Percentiles rank a stretch among this genome's conserved stretches.
Evolutionary conservation across 1,140 invertebrate genomes (phyloP).

Genomic region (Potamilus streckersoni): DNA sequence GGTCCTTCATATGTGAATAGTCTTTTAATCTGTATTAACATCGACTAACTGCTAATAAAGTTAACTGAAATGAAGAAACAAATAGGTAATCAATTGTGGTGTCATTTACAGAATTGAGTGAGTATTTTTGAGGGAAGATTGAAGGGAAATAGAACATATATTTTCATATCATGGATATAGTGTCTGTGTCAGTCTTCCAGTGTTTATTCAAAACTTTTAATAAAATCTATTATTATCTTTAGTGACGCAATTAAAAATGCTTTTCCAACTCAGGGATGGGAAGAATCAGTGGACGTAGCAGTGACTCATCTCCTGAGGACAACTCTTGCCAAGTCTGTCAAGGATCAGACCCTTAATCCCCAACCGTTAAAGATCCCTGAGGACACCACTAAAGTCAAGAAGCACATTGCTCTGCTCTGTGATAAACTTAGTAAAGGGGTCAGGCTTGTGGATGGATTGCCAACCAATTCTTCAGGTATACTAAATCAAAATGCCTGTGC

Average conservation of each 20-base stretch:
- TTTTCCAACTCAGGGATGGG: constrained; percentile 70
- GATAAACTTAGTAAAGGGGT: constrained; percentile 70
- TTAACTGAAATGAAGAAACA: too few species aligned
- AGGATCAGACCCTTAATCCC: constrained; percentile 65
- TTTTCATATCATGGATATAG: neutral
- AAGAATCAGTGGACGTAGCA: constrained; percentile 72
- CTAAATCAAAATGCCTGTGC: too few species aligned
- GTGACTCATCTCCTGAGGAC: constrained; percentile 72
- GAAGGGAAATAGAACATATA: too few species aligned
- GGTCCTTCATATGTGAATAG: too few species aligned
- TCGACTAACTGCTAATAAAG: too few species aligned
- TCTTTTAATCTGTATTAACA: too few species aligned
- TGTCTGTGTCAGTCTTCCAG: neutral
- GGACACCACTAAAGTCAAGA: constrained; percentile 73
- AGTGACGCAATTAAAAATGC: constrained; percentile 55
- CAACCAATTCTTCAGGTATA: constrained; percentile 20
- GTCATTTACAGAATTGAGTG: too few species aligned
- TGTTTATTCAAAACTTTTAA: neutral
- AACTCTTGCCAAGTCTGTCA: constrained; percentile 64
- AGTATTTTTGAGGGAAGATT: too few species aligned
- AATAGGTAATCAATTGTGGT: too few species aligned
- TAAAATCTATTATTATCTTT: neutral
- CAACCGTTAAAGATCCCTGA: constrained; percentile 68
- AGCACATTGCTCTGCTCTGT: constrained; percentile 72
- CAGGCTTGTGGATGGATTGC: constrained; percentile 54